phyloP scores from a whole-genome alignment of 2,113 vertebrate genomes.

The Aplodontia rufa region DNA sequence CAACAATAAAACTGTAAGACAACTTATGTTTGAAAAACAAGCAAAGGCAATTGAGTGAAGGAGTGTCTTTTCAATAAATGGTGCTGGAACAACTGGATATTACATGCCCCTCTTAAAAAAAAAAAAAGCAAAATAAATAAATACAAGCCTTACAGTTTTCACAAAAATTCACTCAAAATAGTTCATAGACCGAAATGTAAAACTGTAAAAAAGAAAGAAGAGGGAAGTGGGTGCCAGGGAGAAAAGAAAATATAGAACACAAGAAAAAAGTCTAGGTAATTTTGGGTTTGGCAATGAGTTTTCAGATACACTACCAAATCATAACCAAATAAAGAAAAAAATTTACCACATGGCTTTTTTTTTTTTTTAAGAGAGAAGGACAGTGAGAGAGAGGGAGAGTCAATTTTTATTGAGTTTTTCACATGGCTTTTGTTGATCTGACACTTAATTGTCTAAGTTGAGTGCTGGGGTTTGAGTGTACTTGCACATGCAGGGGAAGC shows the following conservation, averaged over 20 bases:
- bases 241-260: neutral
- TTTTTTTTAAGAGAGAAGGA: too few relatives aligned
- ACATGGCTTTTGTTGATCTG: too few relatives aligned
- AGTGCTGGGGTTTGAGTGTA: too few relatives aligned
- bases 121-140: neutral
- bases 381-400: too few relatives aligned
- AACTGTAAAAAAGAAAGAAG: neutral
- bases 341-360: too few relatives aligned
- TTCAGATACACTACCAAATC: slow-evolving; percentile 18
- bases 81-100: neutral
- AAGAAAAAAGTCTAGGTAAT: neutral
- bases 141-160: neutral
- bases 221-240: neutral
- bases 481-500: too few relatives aligned
- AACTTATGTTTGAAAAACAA: neutral
- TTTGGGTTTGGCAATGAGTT: neutral
- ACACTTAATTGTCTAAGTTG: too few relatives aligned
- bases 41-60: neutral
- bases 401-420: too few relatives aligned
- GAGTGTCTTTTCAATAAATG: neutral
- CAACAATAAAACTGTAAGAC: neutral
- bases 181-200: slow-evolving; percentile 6
- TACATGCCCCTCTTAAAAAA: accelerated
- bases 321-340: neutral
- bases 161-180: neutral